Percentiles rank a stretch among this genome's conserved stretches.
phyloP scores from a whole-genome alignment of 2,797 vertebrate species.

The Thalassophryne amazonica region DNA sequence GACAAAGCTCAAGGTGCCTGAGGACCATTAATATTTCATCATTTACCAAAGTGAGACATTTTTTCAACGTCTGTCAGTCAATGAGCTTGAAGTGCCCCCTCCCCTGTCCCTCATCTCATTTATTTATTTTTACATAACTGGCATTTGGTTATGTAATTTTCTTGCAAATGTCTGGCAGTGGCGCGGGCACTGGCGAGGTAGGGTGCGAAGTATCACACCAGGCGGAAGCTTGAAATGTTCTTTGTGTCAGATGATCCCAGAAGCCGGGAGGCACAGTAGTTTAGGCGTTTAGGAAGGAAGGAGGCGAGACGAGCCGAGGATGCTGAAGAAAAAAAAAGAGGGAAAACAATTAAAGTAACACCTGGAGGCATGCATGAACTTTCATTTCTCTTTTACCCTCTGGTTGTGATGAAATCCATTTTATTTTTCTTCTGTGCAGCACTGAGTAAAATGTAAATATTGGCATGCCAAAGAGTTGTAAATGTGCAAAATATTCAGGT shows the following conservation, averaged over 20 bases:
- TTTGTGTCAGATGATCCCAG: slow-evolving; percentile 64
- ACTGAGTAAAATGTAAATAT: too few species aligned
- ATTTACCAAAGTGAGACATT: slow-evolving; percentile 43
- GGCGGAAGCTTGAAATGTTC: slow-evolving; percentile 63
- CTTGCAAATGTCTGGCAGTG: slow-evolving; percentile 47
- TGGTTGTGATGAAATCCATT: not conserved
- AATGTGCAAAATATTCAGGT: too few species aligned
- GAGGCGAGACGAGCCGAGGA: slow-evolving; percentile 7
- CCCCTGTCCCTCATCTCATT: not conserved
- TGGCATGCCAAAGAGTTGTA: too few species aligned
- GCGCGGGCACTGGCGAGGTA: slow-evolving; percentile 36
- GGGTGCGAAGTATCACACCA: slow-evolving; percentile 60
- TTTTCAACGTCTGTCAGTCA: slow-evolving; percentile 27
- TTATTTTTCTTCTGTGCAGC: not conserved
- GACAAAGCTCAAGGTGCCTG: slow-evolving; percentile 3
- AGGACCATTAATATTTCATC: slow-evolving; percentile 28
- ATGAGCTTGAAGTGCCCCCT: slow-evolving; percentile 29
- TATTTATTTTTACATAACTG: slow-evolving; percentile 66
- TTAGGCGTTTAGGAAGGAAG: slow-evolving; percentile 30
- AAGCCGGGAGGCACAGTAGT: slow-evolving; percentile 42
- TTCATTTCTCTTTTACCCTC: not conserved
- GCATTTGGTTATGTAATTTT: slow-evolving; percentile 68
- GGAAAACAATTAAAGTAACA: slow-evolving; percentile 25
- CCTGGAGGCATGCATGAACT: not conserved
- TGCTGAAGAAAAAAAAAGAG: slow-evolving; percentile 1